Base-by-base conservation (phyloP, 1,140 invertebrate genomes). In the Orussus abietinus region DNA sequence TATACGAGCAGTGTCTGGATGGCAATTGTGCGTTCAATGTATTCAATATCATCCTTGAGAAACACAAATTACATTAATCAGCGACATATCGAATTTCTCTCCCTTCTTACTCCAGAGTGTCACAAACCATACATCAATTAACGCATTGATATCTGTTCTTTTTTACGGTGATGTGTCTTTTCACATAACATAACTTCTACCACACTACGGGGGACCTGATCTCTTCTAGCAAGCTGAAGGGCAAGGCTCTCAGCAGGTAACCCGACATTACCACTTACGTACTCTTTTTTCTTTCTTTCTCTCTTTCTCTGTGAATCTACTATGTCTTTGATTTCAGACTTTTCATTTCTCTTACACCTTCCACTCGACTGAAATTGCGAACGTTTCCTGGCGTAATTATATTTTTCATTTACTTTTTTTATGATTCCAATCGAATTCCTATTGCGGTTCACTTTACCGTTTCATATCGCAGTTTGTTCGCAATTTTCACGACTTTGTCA, bases 171-270 rank as follows among this genome's bases (percentile, higher is more conserved):
- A 69, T 62, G 55, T 58, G 54, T 59, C 55, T 62, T 65, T 57
- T 57, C 55, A 56, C 45, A 61, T 62, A 65, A 57, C 59, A 49
- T 69, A 55, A 66, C 59, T 59, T 64, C 54, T 64, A 62, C 57
- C 59, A 49, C 62, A 65, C 69, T 63, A 60, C 66, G 66, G 44
- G 59, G 68, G 68, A 73, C 69, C 74, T 75, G 78, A 77, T 78
- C 72, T 74, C 62, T 79, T 79, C 74, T 82, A 87, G 85, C 80
- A 86, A 85, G 80, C 83, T 86, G 65, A 83, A 82, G 73, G 84
- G 84, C 76, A 84, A 83, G 75, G 80, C 77, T 75, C 74, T 85
- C 71, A 81, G 76, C 83, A 86, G 83, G 83, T 86, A 80, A 84
- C 80, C 78, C 74, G 53, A 59, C 65, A 58, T 60, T 55, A 59